Base-by-base conservation (phyloP, 35 echinoderm and acorn worm species). In the Lytechinus pictus region DNA sequence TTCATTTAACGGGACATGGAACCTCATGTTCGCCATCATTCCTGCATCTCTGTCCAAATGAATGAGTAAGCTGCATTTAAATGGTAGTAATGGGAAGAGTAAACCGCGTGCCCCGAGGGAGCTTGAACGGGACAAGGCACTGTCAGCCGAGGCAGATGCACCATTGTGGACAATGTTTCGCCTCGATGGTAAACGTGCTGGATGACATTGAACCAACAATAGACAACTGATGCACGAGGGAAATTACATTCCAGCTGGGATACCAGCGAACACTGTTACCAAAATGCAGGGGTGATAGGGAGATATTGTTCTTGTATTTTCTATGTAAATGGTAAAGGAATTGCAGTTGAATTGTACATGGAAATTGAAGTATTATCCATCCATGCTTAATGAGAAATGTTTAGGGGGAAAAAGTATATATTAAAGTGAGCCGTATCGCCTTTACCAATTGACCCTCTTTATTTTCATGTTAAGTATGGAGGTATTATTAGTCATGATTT, bases 181-280 rank as follows among this genome's bases (percentile, higher is more conserved):
- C 92, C 27, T 93, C 92, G 52, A 9, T 54, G 54, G 55, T 28
- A 93, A 93, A 93, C 92, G n/a, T 54, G 52, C 53, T 4, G 57
- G 10, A 54, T 90, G 88, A 93, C 54, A 57, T 57, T 93, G 92
- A 54, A 93, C 92, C 92, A 93, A 93, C 92, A 93, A 93, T 55
- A 54, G 54, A 10, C 53, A 93, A 55, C 54, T 93, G 92, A 93
- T 93, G 92, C 52, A 28, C n/a, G n/a, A 93, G 92, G 55, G 92
- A 93, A 93, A 93, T 93, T 93, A 57, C 92, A 54, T 90, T 90
- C 88, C 88, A 90, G 88, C 52, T 54, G 88, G 28, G 88, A 90
- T 90, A 52, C 88, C 11, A 54, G 52, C 33, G 52, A 90, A 90
- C 66, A n/a, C n/a, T 24, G 19, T 79, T 24, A 4, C 14, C 66